Evolutionary conservation across 2,888 invertebrate species (phyloP).

Genomic region (Eupithecia abbreviata): DNA sequence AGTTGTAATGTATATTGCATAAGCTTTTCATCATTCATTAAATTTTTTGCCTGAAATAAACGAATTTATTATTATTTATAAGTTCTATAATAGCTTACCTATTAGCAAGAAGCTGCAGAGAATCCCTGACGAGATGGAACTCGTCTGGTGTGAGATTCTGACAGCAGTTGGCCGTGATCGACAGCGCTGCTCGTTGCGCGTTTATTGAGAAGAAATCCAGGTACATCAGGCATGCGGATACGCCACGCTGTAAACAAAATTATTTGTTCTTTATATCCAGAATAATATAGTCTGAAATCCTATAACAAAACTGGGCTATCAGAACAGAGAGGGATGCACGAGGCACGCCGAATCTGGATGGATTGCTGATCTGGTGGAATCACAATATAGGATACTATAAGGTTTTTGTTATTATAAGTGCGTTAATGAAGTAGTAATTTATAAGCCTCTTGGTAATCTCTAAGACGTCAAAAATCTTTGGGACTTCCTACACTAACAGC

Average conservation of each 20-base stretch:
- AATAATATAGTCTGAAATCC: neutral
- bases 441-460: too few species aligned
- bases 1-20: too few species aligned
- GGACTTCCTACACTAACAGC: too few species aligned
- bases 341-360: too few species aligned
- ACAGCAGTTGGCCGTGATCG: conserved; percentile 99
- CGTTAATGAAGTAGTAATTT: too few species aligned
- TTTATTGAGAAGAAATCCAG: conserved; percentile 99
- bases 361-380: neutral
- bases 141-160: conserved; percentile 96
- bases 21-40: too few species aligned
- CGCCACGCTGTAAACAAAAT: conserved; percentile 89
- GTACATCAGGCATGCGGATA: conserved; percentile 97
- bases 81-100: conserved; percentile 55
- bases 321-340: neutral
- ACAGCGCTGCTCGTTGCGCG: conserved; percentile 97
- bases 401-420: too few species aligned
- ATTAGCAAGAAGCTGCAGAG: conserved; percentile 92
- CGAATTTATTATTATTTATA: too few species aligned
- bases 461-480: too few species aligned
- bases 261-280: neutral
- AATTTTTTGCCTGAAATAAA: too few species aligned
- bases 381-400: neutral
- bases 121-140: conserved; percentile 95
- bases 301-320: neutral